phyloP scores from a whole-genome alignment of 2,113 vertebrate species.

The Poicephalus gulielmi region DNA sequence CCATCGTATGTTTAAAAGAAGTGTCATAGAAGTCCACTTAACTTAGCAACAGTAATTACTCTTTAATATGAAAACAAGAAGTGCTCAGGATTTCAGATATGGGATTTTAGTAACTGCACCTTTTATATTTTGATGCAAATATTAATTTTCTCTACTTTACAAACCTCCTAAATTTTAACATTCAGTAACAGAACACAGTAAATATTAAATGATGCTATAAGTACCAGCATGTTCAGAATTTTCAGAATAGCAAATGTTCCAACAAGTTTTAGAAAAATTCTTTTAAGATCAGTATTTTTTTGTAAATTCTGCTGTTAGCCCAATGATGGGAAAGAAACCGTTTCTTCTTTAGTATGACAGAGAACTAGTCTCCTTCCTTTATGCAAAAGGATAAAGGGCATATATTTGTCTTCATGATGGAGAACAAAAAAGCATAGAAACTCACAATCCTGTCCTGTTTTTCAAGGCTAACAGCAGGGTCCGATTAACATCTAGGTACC shows the following conservation, averaged over 20 bases:
- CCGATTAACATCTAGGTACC: neutral
- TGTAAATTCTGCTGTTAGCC: neutral
- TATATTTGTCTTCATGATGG: neutral
- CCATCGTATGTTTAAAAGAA: neutral
- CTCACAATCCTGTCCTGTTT: neutral
- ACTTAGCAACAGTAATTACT: constrained; percentile 1
- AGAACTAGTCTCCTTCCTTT: neutral
- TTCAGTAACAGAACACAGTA: neutral
- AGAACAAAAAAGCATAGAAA: neutral
- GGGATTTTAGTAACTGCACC: neutral
- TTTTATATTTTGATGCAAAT: neutral
- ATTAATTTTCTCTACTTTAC: neutral
- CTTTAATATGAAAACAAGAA: neutral
- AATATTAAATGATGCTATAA: neutral
- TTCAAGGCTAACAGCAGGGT: neutral
- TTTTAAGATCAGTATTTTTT: neutral
- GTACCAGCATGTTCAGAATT: neutral
- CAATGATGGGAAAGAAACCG: neutral
- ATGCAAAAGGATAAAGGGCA: neutral
- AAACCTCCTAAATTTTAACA: neutral
- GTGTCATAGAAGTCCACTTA: constrained; percentile 30
- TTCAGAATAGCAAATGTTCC: neutral
- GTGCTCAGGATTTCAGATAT: neutral
- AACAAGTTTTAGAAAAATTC: neutral
- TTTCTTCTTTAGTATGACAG: neutral